Base-by-base conservation (phyloP, 2,113 vertebrate species). In the Penelope pileata region DNA sequence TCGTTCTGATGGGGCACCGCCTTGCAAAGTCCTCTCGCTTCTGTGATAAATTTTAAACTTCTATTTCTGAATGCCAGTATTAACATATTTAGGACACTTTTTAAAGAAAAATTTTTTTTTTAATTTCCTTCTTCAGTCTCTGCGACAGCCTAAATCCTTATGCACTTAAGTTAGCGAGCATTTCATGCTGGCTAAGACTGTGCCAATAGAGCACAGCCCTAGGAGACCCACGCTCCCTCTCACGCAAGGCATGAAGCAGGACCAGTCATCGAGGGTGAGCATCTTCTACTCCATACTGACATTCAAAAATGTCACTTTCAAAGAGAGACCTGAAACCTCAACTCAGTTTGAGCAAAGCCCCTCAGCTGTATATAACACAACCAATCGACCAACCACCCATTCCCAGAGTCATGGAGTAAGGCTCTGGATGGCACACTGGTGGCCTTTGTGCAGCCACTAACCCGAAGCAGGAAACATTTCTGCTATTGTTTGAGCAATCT, bases 21-120 rank as follows among this genome's bases (percentile, higher is more conserved):
- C 91, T 85, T 73, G 72, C 81, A 92, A 92, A 93, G 32, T 62
- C 73, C 56, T 85, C 75, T 91, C 89, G n/a, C 40, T 91, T 88
- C 69, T 81, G 70, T 24, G 90, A 62, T 51, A 91, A 93, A 90
- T 81, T 95, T 66, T 88, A 73, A 66, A 74, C 42, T 67, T 19
- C 68, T 76, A 30, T 60, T 94, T 53, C 80, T 62, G 6, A n/a
- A 79, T 42, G 85, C 75, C 72, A 84, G 50, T 62, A 92, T 63
- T 66, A 48, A 86, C 3, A 1, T 83, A 75, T 88, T 93, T 64
- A 88, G 42, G 62, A 45, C 30, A 72, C 26, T 30, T 9, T 69
- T 13, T n/a, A n/a, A n/a, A n/a, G n/a, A n/a, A n/a, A n/a, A n/a
- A n/a, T 15, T 0, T 50, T 34, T 42, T 74, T 40, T 0, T 24